Base-by-base conservation (phyloP, 2,888 invertebrate species). In the Nowickia ferox region DNA sequence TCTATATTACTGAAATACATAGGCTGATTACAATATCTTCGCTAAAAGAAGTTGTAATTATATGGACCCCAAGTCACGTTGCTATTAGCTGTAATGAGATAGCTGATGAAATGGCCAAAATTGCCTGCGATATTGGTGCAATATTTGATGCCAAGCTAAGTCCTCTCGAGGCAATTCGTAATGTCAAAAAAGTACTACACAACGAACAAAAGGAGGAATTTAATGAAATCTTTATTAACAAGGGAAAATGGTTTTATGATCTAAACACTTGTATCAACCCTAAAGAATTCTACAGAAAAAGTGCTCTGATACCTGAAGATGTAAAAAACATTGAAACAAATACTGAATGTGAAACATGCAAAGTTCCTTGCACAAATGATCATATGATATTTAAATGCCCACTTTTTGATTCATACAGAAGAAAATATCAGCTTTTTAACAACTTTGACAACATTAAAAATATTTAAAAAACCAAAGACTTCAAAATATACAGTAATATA, bases 51-150 rank as follows among this genome's bases (percentile, higher is more conserved):
- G 55, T 59, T 11, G 30, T 46, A 1, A 13, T 57, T 30, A 22
- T 59, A 8, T 72, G 71, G 71, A 59, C 17, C 9, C 38, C 71
- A 11, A 46, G 46, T 9, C 57, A 72, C 30, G 59, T 57, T 46
- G 59, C 59, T 1, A 72, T 46, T 44, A 46, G 17, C 4, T 17
- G 57, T 13, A 59, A 46, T 59, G 46, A 59, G 13, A 72, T 38
- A 30, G 59, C 2, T 30, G 59, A 72, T 59, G 57, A 72, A 9
- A 72, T 72, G 46, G 59, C 57, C 1, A 71, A 71, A 38, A 42
- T 6, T 55, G 69, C 69, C 3, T 68, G 68, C 17, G 40, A 68
- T 40, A 68, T 53, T 38, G 40, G 19, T 2, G 68, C 68, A 40
- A 4, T 53, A 5, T 17, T 68, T 38, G n/a, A 53, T 10, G 51